These are phyloP conservation scores for Aurelia coerulea DNA, from an alignment of 30 jellyfish, hydroid and myxozoan genomes.

Conservation along the genomic window DNA sequence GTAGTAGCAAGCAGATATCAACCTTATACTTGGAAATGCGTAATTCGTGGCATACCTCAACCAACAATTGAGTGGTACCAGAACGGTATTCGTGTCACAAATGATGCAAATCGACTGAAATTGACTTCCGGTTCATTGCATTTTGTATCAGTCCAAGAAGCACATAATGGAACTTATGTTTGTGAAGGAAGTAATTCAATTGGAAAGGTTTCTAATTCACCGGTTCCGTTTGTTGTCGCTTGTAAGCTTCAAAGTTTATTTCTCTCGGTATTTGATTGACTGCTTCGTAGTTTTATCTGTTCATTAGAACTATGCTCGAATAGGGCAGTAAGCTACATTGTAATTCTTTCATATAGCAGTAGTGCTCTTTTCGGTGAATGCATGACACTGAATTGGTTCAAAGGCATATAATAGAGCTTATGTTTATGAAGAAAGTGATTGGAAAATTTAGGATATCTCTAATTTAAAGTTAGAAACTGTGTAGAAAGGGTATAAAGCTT, in stretches of 20 bases:
- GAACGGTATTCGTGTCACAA: conserved; percentile 18
- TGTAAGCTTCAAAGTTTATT: conserved; percentile 45
- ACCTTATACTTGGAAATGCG: conserved; percentile 59
- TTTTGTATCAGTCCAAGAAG: conserved; percentile 41
- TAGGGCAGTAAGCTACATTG: too few relatives aligned
- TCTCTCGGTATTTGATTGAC: too few relatives aligned
- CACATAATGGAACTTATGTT: conserved; percentile 55
- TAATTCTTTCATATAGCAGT: too few relatives aligned
- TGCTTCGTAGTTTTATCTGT: too few relatives aligned
- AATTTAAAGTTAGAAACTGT: too few relatives aligned
- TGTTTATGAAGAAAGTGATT: too few relatives aligned
- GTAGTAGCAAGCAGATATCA: conserved; percentile 44
- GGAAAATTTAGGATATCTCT: too few relatives aligned
- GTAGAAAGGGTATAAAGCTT: too few relatives aligned
- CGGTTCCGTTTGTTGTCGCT: conserved; percentile 72
- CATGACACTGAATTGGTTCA: too few relatives aligned
- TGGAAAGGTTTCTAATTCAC: conserved; percentile 52
- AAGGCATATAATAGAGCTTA: too few relatives aligned
- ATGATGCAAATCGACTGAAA: conserved; percentile 40
- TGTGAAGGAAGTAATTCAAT: conserved; percentile 72
- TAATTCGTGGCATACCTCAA: conserved; percentile 71
- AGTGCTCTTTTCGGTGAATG: too few relatives aligned
- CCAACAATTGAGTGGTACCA: conserved; percentile 68
- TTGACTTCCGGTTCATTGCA: conserved; percentile 48
- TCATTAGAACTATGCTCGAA: too few relatives aligned